Conservation (phyloP, 2,113 vertebrate species). For the Rhadina sibilatrix region DNA sequence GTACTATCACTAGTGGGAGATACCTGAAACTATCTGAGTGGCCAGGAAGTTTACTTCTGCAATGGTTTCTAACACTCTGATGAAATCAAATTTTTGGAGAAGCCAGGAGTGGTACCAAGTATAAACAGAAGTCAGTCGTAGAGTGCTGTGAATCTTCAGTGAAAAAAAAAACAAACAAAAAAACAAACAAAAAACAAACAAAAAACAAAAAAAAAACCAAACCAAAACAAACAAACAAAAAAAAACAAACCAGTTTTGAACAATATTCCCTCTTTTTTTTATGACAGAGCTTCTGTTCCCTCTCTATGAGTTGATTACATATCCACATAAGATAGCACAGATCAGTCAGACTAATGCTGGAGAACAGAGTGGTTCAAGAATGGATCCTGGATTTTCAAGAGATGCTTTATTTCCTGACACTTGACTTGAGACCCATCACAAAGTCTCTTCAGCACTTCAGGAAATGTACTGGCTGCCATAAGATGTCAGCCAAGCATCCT, state of each 20-base stretch:
- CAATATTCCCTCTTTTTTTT: not conserved
- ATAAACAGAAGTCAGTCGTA: not conserved
- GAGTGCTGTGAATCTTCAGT: not conserved
- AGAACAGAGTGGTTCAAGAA: not conserved
- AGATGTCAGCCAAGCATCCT: rapidly evolving
- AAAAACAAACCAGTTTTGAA: not conserved
- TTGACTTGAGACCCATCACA: not conserved
- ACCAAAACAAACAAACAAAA: too few species aligned
- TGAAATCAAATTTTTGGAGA: not conserved
- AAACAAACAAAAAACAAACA: too few species aligned
- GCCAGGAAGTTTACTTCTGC: not conserved
- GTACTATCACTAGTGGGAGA: rapidly evolving
- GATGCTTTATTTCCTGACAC: not conserved
- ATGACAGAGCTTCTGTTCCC: not conserved
- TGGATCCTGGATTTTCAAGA: not conserved
- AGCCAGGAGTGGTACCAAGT: not conserved
- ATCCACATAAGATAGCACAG: not conserved
- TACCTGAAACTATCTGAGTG: rapidly evolving
- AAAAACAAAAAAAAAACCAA: too few species aligned
- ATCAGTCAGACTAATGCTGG: not conserved
- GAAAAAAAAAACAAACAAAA: too few species aligned
- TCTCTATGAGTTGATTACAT: not conserved
- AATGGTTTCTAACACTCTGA: not conserved
- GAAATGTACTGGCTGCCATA: not conserved
- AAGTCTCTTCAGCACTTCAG: not conserved